Base-by-base conservation (phyloP, 2,113 vertebrate genomes). In the Lates calcarifer region DNA sequence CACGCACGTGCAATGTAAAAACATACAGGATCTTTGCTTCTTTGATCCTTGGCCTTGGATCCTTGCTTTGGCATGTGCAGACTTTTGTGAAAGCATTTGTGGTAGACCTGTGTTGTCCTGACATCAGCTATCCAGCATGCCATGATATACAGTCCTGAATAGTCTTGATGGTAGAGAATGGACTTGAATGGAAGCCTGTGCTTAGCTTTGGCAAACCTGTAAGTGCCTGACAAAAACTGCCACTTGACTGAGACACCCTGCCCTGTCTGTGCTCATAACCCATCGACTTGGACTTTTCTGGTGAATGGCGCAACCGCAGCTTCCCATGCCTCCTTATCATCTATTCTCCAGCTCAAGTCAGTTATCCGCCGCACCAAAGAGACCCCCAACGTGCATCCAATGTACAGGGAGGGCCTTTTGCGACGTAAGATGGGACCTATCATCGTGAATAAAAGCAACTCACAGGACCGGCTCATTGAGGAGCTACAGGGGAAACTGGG, bases 331-430 rank as follows among this genome's bases (percentile, higher is more conserved):
- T 82, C 78, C 82, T 58, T 57, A 63, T 88, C 65, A 26, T 90
- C 81, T 78, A 20, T 78, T 79, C 86, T 92, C 74, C 79, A 99
- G 98, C 97, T 99, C 90, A 97, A 98, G 89, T 98, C 97, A 26
- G 96, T 99, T 90, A 99, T 99, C 93, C 96, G 96, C 89, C 97
- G 98, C 93, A 99, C 98, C 88, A 98, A 97, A 94, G 97, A 99
- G 94, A 96, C 96, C 0, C 47, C 95, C 24, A 97, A 98, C 12
- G 96, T 97, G 31, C 98, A 99, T 86, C 98, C 98, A 33, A 98
- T 99, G 98, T 98, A 93, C 91, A 96, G 96, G 35, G 97, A 98
- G 15, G 95, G 95, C 67, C 92, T 96, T 62, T 94, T 96, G 39
- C 96, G 97, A 28, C 96, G 95, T 84, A 97, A 97, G 90, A 94